phyloP scores from a whole-genome alignment of 2,888 invertebrate genomes.

The Ptychoptera albimana region DNA sequence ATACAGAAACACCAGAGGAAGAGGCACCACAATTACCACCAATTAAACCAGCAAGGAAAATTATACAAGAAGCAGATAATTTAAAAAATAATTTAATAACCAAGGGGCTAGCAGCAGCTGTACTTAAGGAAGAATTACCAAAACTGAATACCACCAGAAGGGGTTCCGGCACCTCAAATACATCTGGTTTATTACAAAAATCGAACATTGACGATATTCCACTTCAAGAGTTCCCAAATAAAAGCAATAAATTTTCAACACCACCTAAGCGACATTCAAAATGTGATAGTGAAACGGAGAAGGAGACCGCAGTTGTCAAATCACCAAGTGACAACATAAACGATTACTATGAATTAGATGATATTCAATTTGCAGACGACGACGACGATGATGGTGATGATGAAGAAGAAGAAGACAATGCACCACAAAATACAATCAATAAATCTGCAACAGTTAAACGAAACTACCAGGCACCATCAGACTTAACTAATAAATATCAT shows the following conservation, averaged over 20 bases:
- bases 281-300: slow-evolving; percentile 32
- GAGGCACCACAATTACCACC: slow-evolving; percentile 32
- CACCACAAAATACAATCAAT: no score
- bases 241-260: slow-evolving; percentile 16
- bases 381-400: slow-evolving; percentile 12
- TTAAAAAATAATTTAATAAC: slow-evolving; percentile 4
- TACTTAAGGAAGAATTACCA: slow-evolving; percentile 7
- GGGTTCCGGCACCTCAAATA: background rate
- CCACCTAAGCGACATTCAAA: slow-evolving; percentile 26
- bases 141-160: slow-evolving; percentile 3
- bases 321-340: slow-evolving; percentile 40
- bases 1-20: slow-evolving; percentile 48
- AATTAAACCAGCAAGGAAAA: slow-evolving; percentile 27
- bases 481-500: no score
- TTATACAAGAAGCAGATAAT: slow-evolving; percentile 31
- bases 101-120: slow-evolving; percentile 6
- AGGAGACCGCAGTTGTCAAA: slow-evolving; percentile 51
- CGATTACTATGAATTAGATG: slow-evolving; percentile 40
- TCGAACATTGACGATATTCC: slow-evolving; percentile 3
- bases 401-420: background rate
- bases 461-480: no score
- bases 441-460: no score
- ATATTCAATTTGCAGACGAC: slow-evolving; percentile 57
- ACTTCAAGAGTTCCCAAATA: slow-evolving; percentile 5
- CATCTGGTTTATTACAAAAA: background rate